These are phyloP conservation scores for Zygothrica quintamaculata DNA, from an alignment of 2,888 invertebrate species.

Conservation along the genomic window DNA sequence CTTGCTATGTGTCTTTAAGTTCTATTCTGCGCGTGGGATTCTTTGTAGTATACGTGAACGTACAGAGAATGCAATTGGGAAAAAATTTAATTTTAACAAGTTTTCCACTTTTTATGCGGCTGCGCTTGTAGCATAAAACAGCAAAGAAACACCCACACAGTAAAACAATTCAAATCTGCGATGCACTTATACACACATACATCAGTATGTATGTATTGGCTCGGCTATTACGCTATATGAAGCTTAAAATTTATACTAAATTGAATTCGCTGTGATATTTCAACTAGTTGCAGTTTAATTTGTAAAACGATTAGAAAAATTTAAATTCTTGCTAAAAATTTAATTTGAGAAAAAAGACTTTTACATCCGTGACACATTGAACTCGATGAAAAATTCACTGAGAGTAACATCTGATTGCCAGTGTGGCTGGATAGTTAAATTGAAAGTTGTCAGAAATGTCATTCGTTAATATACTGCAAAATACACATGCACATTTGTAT, in stretches of 20 bases:
- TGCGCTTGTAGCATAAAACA: neutral
- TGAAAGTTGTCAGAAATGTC: neutral
- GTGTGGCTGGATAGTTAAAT: slow-evolving; percentile 20
- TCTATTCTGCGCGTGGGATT: slow-evolving; percentile 41
- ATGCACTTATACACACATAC: slow-evolving; percentile 20
- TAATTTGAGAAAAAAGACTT: slow-evolving; percentile 6
- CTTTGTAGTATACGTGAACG: slow-evolving; percentile 33
- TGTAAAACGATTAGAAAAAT: too few relatives aligned
- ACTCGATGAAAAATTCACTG: slow-evolving; percentile 56
- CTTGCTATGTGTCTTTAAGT: slow-evolving; percentile 36
- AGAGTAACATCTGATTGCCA: slow-evolving; percentile 55
- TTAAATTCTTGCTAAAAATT: neutral
- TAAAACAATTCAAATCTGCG: neutral
- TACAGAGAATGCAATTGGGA: slow-evolving; percentile 49
- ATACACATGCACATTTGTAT: slow-evolving; percentile 31
- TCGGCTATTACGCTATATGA: too few relatives aligned
- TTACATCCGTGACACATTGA: slow-evolving; percentile 46
- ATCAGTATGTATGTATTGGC: too few relatives aligned
- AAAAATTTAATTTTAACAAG: slow-evolving; percentile 16
- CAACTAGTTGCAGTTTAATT: too few relatives aligned
- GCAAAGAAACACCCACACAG: slow-evolving; percentile 2
- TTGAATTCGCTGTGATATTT: too few relatives aligned
- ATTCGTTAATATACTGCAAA: neutral
- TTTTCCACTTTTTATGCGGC: slow-evolving; percentile 4
- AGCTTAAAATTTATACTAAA: too few relatives aligned